Percentiles rank a stretch among this genome's conserved stretches.
Evolutionary conservation across 2,888 invertebrate genomes (phyloP).

Genomic region (Troides aeacus): DNA sequence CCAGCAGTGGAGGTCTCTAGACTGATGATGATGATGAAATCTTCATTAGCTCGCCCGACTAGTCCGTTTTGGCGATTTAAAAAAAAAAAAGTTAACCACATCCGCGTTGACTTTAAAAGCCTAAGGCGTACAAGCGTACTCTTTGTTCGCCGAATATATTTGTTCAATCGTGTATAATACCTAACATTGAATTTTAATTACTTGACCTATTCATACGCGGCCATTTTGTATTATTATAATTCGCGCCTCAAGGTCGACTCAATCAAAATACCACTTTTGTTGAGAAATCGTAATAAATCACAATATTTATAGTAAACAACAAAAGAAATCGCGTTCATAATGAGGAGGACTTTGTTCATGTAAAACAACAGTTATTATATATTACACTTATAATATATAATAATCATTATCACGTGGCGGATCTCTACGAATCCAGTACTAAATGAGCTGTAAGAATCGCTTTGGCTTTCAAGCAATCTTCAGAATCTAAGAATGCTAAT

Average conservation of each 20-base stretch:
- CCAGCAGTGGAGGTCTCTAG: too few relatives aligned
- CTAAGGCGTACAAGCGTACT: conserved; percentile 9
- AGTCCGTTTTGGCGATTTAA: background rate
- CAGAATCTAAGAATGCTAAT: too few relatives aligned
- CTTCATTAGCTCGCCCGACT: background rate
- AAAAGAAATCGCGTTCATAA: background rate
- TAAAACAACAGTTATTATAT: too few relatives aligned
- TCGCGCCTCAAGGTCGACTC: conserved; percentile 16
- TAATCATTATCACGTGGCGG: too few relatives aligned
- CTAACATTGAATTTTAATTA: conserved; percentile 28
- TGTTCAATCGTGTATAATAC: conserved; percentile 22
- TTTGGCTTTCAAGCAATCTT: too few relatives aligned
- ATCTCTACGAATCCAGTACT: too few relatives aligned
- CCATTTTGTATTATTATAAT: conserved; percentile 28
- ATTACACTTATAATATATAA: too few relatives aligned
- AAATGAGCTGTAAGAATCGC: too few relatives aligned
- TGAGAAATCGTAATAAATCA: conserved; percentile 22
- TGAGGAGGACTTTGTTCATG: too few relatives aligned
- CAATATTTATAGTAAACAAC: conserved; percentile 13
- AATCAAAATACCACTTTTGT: conserved; percentile 18
- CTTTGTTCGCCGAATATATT: conserved; percentile 22
- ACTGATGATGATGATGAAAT: too few relatives aligned
- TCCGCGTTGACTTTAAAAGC: conserved; percentile 16
- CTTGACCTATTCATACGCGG: conserved; percentile 22
- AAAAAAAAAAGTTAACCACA: conserved; percentile 1